phyloP scores from a whole-genome alignment of 2,888 invertebrate species.

The Scaptomyza caliginosa region DNA sequence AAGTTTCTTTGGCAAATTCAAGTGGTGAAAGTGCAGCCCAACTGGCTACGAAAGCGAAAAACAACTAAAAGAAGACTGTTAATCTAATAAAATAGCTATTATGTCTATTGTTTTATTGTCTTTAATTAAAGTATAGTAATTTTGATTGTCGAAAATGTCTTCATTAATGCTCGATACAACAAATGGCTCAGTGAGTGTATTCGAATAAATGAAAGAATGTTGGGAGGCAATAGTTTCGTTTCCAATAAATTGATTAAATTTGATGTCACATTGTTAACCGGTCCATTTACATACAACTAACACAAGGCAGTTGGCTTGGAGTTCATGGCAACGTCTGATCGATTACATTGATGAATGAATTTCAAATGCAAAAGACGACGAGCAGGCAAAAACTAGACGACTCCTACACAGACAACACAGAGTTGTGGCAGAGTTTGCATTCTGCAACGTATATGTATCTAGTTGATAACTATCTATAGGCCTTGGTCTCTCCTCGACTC shows the following conservation, averaged over 20 bases:
- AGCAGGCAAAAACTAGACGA: conserved; percentile 17
- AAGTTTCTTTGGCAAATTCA: conserved; percentile 24
- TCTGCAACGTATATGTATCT: conserved; percentile 22
- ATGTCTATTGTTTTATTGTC: too few species aligned
- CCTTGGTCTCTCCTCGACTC: conserved; percentile 16
- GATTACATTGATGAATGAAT: conserved; percentile 80
- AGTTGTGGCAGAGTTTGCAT: conserved; percentile 37
- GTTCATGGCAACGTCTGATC: conserved; percentile 65
- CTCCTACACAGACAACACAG: conserved; percentile 49
- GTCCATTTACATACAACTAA: conserved; percentile 62
- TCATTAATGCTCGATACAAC: neutral
- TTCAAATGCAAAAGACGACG: conserved; percentile 40
- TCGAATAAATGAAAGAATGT: conserved; percentile 6
- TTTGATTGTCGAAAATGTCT: neutral
- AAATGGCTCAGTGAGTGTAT: conserved; percentile 4
- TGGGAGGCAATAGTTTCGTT: conserved; percentile 68
- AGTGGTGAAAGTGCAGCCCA: conserved; percentile 61
- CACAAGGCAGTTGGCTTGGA: conserved; percentile 15
- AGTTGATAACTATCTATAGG: conserved; percentile 16
- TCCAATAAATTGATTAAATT: conserved; percentile 78
- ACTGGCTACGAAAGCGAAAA: conserved; percentile 29
- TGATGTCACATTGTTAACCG: conserved; percentile 71
- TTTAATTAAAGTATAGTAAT: neutral
- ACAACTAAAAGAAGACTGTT: neutral
- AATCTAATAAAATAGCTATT: neutral